Evolutionary conservation across 30 jellyfish, hydroid and myxozoan species (phyloP).

Genomic region (Cassiopea andromeda): DNA sequence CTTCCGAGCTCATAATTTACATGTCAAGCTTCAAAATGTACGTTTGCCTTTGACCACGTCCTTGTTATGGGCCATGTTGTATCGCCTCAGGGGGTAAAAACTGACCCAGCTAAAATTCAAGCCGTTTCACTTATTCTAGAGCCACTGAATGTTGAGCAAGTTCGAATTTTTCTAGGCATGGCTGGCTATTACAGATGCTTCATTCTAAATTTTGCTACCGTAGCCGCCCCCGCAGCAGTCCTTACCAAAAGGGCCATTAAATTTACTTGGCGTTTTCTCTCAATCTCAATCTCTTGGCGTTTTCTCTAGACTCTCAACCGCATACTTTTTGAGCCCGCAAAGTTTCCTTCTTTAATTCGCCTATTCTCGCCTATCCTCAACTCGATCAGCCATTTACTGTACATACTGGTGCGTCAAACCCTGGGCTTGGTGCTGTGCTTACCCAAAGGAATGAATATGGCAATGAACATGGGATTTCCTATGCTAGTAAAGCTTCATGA

Average conservation of each 20-base stretch:
- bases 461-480: neutral
- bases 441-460: neutral
- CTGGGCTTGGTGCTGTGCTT: neutral
- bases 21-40: constrained; percentile 47
- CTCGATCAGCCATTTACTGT: neutral
- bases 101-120: neutral
- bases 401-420: neutral
- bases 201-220: neutral
- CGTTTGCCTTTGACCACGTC: constrained; percentile 34
- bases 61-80: neutral
- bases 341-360: neutral
- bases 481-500: neutral
- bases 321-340: neutral
- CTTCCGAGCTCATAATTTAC: constrained; percentile 28
- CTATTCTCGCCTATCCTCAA: neutral
- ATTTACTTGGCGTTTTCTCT: too few species aligned
- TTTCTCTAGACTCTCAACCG: neutral
- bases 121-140: neutral
- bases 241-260: neutral
- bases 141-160: neutral
- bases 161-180: neutral
- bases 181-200: neutral
- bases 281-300: too few species aligned
- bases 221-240: neutral
- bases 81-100: neutral